Evolutionary conservation across 1,140 invertebrate species (phyloP), one percentile per base, ranked within the genome.

Genomic region (Gryllus bimaculatus): DNA sequence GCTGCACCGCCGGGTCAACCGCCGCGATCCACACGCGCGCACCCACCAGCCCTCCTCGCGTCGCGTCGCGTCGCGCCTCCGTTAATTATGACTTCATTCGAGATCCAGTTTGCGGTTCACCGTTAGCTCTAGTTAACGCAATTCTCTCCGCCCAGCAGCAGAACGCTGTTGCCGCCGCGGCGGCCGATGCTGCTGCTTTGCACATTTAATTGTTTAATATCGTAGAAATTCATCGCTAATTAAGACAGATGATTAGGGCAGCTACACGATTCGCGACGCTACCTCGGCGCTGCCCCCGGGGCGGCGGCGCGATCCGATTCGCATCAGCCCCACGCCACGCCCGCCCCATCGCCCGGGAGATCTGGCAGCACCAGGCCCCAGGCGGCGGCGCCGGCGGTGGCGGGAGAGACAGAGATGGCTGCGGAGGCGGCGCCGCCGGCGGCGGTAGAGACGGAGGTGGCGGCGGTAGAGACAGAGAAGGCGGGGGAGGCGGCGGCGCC

Each of bases 181-280:
- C 26, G 1, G 26, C 26, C 1, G 26, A 1, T 39, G 54, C 1
- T 66, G 54, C 10, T 66, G 18, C 54, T 66, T 66, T 66, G 54
- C 54, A 10, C 54, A 18, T 66, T 66, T 66, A 66, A 66, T 66
- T 66, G 54, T 66, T 66, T 66, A 13, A 18, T 66, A 66, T 66
- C 54, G 18, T 18, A 10, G 18, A 66, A 66, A 66, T 66, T 66
- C 54, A 66, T 66, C 54, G 54, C 54, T 66, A 66, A 66, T 66
- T 66, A 66, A 66, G 54, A 66, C 54, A 66, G 54, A 66, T 66
- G 54, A 66, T 66, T 66, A 66, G 54, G 54, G 54, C 54, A 66
- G 54, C 54, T 66, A 66, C 54, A 66, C 54, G 54, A 66, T 66
- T 66, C 54, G 54, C 54, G 54, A 66, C 7, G 54, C 54, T 18